Percentiles rank a stretch among this genome's conserved stretches.
phyloP scores from a whole-genome alignment of 2,888 invertebrate species.

The Cenopis cana region DNA sequence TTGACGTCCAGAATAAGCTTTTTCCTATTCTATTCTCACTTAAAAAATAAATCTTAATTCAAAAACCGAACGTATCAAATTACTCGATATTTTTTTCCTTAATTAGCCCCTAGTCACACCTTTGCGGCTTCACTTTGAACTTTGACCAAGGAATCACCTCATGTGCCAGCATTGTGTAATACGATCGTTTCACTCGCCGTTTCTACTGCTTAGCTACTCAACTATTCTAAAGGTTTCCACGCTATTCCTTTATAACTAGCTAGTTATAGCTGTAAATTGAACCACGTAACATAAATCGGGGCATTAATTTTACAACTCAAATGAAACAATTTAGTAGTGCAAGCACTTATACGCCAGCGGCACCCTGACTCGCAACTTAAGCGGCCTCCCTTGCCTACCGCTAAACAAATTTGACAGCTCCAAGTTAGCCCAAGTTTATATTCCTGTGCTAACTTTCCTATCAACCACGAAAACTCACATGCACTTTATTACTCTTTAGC shows the following conservation, averaged over 20 bases:
- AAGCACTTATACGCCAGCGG: slow-evolving; percentile 79
- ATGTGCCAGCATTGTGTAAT: slow-evolving; percentile 70
- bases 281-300: slow-evolving; percentile 73
- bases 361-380: slow-evolving; percentile 74
- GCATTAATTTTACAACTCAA: slow-evolving; percentile 83
- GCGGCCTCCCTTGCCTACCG: slow-evolving; percentile 76
- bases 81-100: slow-evolving; percentile 61
- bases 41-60: slow-evolving; percentile 16
- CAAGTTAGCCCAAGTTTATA: slow-evolving; percentile 80
- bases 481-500: slow-evolving; percentile 42
- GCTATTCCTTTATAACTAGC: slow-evolving; percentile 27
- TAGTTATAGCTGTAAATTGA: slow-evolving; percentile 50
- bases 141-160: slow-evolving; percentile 77
- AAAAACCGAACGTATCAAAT: slow-evolving; percentile 56
- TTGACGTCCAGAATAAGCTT: no score
- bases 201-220: slow-evolving; percentile 59
- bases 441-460: slow-evolving; percentile 64
- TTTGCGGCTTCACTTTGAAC: slow-evolving; percentile 74
- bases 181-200: slow-evolving; percentile 64
- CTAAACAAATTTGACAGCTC: slow-evolving; percentile 85
- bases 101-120: slow-evolving; percentile 74
- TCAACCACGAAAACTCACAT: slow-evolving; percentile 38
- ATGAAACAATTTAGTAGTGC: slow-evolving; percentile 81
- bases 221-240: slow-evolving; percentile 66
- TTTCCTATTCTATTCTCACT: no score